Percentiles rank a stretch among this genome's conserved stretches.
Evolutionary conservation across 1,140 invertebrate species (phyloP).

Genomic region (Hyphantria cunea): DNA sequence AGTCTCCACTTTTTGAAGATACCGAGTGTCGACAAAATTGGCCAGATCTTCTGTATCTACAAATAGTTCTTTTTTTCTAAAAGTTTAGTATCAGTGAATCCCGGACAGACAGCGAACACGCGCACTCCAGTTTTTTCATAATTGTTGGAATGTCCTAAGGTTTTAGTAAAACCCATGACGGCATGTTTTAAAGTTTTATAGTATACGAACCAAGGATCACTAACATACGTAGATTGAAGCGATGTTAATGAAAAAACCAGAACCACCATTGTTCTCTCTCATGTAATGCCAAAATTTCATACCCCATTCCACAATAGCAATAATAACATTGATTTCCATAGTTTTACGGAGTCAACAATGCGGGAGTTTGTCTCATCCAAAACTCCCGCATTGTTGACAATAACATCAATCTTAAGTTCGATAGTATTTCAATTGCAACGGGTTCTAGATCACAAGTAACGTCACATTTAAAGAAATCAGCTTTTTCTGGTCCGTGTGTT

Average conservation of each 20-base stretch:
- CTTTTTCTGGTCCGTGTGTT: background rate
- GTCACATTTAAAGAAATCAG: conserved; percentile 8
- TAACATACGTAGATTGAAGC: conserved; percentile 65
- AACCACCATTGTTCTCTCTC: conserved; percentile 83
- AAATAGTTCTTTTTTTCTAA: background rate
- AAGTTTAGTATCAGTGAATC: conserved; percentile 4
- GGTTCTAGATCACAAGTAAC: background rate
- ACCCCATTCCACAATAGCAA: conserved; percentile 58
- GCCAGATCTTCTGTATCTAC: background rate
- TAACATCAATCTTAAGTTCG: conserved; percentile 81
- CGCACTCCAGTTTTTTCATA: conserved; percentile 81
- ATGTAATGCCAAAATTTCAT: conserved; percentile 75
- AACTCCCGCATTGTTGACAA: conserved; percentile 85
- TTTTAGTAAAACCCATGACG: conserved; percentile 81
- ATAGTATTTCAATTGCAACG: conserved; percentile 29
- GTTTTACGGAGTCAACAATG: conserved; percentile 67
- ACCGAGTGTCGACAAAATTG: background rate
- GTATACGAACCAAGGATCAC: background rate
- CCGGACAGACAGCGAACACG: conserved; percentile 60
- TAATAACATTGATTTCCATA: conserved; percentile 61
- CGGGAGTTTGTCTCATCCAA: conserved; percentile 80
- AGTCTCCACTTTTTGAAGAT: conserved; percentile 23
- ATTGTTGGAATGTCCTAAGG: conserved; percentile 80
- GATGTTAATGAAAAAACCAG: conserved; percentile 85
- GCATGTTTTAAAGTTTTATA: conserved; percentile 81